Percentiles rank a stretch among this genome's conserved stretches.
Evolutionary conservation across 2,113 vertebrate species (phyloP).

Genomic region (Uria lomvia): DNA sequence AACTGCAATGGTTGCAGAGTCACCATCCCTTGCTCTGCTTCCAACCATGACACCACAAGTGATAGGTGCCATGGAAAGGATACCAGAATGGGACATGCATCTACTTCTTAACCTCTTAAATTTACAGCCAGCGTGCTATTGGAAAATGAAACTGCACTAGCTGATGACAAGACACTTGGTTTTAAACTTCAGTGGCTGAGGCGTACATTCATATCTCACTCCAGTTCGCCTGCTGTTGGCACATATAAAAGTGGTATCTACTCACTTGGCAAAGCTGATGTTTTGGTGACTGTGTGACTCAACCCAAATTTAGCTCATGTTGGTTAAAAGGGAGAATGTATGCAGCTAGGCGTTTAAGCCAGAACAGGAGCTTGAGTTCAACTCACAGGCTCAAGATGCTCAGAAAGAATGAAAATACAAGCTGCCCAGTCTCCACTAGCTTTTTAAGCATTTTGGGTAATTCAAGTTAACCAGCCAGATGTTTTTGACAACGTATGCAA

Average conservation of each 20-base stretch:
- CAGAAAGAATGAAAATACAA: not conserved
- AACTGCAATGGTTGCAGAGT: not conserved
- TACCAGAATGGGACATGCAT: not conserved
- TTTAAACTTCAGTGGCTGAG: not conserved
- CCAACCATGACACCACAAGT: not conserved
- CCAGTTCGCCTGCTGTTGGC: not conserved
- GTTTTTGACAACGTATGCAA: not conserved
- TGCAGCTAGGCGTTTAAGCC: not conserved
- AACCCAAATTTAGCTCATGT: not conserved
- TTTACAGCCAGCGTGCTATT: not conserved
- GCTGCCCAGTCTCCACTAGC: not conserved
- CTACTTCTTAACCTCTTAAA: not conserved
- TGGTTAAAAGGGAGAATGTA: not conserved
- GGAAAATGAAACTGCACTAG: not conserved
- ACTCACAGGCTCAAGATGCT: not conserved
- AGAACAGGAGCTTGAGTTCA: not conserved
- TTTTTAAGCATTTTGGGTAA: not conserved
- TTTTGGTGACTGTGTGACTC: not conserved
- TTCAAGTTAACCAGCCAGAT: not conserved
- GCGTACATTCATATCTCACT: not conserved
- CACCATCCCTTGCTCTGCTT: not conserved
- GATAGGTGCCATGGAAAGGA: not conserved
- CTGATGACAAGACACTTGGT: not conserved
- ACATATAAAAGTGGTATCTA: fast-evolving
- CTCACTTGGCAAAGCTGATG: not conserved